Evolutionary conservation across 2,113 vertebrate genomes (phyloP).

Genomic region (Otolemur garnettii): DNA sequence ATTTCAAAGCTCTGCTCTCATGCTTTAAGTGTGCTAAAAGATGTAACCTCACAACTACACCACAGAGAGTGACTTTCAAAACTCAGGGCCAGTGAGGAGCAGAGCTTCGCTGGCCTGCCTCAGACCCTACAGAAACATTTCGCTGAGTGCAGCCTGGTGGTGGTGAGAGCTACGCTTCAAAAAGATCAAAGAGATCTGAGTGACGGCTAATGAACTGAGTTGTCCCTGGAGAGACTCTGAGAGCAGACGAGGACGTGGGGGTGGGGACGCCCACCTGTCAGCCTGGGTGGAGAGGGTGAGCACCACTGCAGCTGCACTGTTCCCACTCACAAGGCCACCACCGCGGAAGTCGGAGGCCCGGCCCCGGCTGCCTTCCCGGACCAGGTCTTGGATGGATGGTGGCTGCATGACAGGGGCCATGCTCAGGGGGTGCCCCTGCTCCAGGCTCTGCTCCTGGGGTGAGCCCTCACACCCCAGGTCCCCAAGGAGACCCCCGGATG

Average conservation of each 20-base stretch:
- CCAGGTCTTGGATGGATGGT: slow-evolving; percentile 94
- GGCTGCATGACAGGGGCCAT: slow-evolving; percentile 92
- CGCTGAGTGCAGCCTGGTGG: not conserved
- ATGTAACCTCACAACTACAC: not conserved
- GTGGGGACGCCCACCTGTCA: slow-evolving; percentile 89
- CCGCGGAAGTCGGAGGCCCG: slow-evolving; percentile 92
- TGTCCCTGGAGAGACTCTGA: not conserved
- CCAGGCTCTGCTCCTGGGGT: slow-evolving; percentile 82
- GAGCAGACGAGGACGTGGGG: not conserved
- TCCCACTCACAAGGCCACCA: slow-evolving; percentile 93
- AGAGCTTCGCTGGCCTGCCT: not conserved
- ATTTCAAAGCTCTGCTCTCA: not conserved
- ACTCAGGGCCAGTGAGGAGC: not conserved
- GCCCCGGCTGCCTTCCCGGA: slow-evolving; percentile 91
- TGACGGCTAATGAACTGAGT: not conserved
- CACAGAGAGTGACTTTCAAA: not conserved
- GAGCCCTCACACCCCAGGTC: slow-evolving; percentile 87
- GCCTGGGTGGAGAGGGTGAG: slow-evolving; percentile 95
- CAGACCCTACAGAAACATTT: not conserved
- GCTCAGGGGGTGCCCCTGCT: slow-evolving; percentile 89
- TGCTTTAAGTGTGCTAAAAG: not conserved
- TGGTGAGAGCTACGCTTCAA: not conserved
- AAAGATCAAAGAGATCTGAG: not conserved
- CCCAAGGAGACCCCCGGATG: slow-evolving; percentile 65
- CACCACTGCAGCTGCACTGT: slow-evolving; percentile 93